phyloP scores from a whole-genome alignment of 2,888 invertebrate species.

The Eumerus sabulonum region DNA sequence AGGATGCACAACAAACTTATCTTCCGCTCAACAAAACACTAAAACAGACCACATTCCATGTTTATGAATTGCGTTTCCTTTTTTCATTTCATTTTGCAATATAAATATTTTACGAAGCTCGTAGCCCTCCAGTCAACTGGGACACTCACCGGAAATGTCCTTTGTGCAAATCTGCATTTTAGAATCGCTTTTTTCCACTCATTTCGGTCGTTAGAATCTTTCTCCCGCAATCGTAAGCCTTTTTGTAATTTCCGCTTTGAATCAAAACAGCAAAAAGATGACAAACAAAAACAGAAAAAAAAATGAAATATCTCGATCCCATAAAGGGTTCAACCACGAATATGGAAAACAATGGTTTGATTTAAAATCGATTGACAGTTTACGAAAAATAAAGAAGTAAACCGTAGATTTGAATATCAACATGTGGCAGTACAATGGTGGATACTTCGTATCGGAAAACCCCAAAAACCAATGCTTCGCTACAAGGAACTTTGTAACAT shows the following conservation, averaged over 20 bases:
- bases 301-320: constrained; percentile 27
- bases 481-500: constrained; percentile 59
- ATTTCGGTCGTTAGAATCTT: constrained; percentile 47
- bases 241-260: constrained; percentile 67
- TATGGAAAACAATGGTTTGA: constrained; percentile 61
- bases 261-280: constrained; percentile 32
- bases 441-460: constrained; percentile 12
- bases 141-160: constrained; percentile 68
- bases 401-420: constrained; percentile 62
- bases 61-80: no score
- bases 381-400: constrained; percentile 65
- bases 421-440: constrained; percentile 66
- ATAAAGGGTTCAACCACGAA: constrained; percentile 57
- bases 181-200: constrained; percentile 57
- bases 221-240: constrained; percentile 45
- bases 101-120: constrained; percentile 19
- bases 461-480: constrained; percentile 39
- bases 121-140: constrained; percentile 43
- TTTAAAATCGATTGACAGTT: constrained; percentile 68
- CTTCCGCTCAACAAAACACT: constrained; percentile 19
- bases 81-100: neutral
- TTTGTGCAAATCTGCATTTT: constrained; percentile 67
- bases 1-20: constrained; percentile 26
- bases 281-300: constrained; percentile 29
- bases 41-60: no score